These are phyloP conservation scores for Epinephelus moara DNA, from an alignment of 2,113 vertebrate species.

Conservation along the genomic window DNA sequence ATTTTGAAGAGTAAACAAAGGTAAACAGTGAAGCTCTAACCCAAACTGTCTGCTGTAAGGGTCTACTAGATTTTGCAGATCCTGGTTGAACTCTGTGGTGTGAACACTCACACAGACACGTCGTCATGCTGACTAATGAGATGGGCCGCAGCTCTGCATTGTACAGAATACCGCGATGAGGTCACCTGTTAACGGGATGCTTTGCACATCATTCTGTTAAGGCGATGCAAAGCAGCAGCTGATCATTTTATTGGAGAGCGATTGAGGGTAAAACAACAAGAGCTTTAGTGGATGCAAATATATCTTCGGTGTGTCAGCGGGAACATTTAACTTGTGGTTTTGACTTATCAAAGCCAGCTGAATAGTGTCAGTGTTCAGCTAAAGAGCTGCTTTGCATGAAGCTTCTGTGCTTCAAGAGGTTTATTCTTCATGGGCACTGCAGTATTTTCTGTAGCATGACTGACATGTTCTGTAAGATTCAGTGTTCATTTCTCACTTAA, in stretches of 20 bases:
- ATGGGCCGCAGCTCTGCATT: not conserved
- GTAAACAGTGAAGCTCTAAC: not conserved
- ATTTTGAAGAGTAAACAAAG: not conserved
- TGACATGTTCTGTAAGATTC: not conserved
- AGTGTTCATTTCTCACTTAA: not conserved
- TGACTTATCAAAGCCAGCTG: conserved; percentile 43
- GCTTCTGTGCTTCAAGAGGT: not conserved
- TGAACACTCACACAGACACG: not conserved
- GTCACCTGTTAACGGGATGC: conserved; percentile 8
- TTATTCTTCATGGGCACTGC: not conserved
- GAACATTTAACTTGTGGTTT: conserved; percentile 50
- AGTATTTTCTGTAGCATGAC: not conserved
- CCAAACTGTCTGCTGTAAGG: not conserved
- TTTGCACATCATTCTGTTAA: conserved; percentile 54
- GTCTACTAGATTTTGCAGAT: not conserved
- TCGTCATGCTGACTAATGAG: not conserved
- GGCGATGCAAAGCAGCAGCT: conserved; percentile 49
- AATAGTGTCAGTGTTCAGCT: conserved; percentile 31
- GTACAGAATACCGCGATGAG: not conserved
- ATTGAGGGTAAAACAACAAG: conserved; percentile 10
- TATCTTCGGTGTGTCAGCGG: not conserved
- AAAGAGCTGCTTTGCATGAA: conserved; percentile 51
- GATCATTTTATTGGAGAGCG: conserved; percentile 18
- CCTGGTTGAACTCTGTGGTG: conserved; percentile 6
- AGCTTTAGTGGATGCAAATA: conserved; percentile 51